These are phyloP conservation scores for Notarius quadriscutis DNA, from an alignment of 2,113 vertebrate species.

Conservation along the genomic window DNA sequence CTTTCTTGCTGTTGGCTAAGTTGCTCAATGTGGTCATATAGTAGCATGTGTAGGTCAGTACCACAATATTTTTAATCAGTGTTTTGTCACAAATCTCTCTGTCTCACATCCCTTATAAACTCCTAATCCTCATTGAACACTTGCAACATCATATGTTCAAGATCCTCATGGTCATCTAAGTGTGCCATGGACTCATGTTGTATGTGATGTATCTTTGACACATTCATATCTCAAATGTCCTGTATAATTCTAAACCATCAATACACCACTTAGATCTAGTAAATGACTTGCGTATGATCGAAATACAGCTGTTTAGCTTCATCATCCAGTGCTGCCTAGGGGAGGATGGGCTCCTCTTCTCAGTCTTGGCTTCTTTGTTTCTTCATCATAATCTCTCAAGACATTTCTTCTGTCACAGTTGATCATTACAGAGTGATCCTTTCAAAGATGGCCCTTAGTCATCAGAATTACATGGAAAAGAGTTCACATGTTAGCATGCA, in stretches of 20 bases:
- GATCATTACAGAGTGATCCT: neutral
- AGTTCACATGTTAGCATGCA: neutral
- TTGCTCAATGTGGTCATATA: neutral
- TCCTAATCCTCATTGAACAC: neutral
- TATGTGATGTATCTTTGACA: neutral
- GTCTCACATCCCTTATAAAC: neutral
- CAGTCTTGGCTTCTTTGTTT: neutral
- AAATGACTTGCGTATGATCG: neutral
- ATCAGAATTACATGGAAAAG: neutral
- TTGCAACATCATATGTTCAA: neutral
- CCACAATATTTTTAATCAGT: neutral
- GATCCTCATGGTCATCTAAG: neutral
- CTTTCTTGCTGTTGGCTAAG: neutral
- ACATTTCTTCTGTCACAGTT: neutral
- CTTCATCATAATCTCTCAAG: neutral
- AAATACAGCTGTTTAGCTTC: neutral
- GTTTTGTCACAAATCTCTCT: neutral
- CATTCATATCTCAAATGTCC: neutral
- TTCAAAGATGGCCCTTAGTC: neutral
- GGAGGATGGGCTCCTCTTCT: neutral
- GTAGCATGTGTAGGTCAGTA: neutral
- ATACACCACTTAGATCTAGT: neutral
- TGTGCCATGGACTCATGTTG: neutral
- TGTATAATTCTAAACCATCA: neutral
- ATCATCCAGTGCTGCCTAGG: neutral